Percentiles rank a stretch among this genome's conserved stretches.
phyloP scores from a whole-genome alignment of 2,797 vertebrate genomes.

The Thripadectes ignobilis region DNA sequence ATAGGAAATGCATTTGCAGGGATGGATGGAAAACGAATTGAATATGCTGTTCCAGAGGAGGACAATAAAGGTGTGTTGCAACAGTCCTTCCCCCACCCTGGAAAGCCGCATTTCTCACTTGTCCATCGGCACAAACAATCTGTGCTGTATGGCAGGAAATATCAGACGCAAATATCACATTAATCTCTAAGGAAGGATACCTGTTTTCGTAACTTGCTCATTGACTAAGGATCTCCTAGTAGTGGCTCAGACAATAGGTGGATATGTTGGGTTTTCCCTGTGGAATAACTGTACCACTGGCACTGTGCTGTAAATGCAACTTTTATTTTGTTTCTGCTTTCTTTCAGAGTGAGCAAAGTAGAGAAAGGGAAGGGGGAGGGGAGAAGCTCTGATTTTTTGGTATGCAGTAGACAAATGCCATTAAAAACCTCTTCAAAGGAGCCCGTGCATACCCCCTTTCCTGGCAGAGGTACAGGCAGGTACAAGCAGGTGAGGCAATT shows the following conservation, averaged over 20 bases:
- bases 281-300: slow-evolving; percentile 17
- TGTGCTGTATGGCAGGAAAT: slow-evolving; percentile 47
- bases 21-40: slow-evolving; percentile 11
- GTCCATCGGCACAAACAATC: slow-evolving; percentile 33
- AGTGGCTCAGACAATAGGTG: slow-evolving; percentile 54
- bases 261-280: slow-evolving; percentile 51
- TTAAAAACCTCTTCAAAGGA: neutral
- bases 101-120: neutral
- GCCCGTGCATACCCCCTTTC: neutral
- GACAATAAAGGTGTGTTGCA: slow-evolving; percentile 55
- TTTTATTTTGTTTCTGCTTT: slow-evolving; percentile 61
- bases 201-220: slow-evolving; percentile 55
- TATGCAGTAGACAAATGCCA: neutral
- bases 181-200: slow-evolving; percentile 62
- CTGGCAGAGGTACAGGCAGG: neutral
- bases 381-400: neutral
- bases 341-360: neutral
- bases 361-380: neutral
- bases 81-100: neutral
- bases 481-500: neutral
- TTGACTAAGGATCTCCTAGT: slow-evolving; percentile 9
- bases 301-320: neutral
- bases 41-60: slow-evolving; percentile 29
- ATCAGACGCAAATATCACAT: slow-evolving; percentile 4
- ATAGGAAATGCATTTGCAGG: slow-evolving; percentile 27